Evolutionary conservation across 2,797 vertebrate species (phyloP).

Genomic region (Molossus molossus): DNA sequence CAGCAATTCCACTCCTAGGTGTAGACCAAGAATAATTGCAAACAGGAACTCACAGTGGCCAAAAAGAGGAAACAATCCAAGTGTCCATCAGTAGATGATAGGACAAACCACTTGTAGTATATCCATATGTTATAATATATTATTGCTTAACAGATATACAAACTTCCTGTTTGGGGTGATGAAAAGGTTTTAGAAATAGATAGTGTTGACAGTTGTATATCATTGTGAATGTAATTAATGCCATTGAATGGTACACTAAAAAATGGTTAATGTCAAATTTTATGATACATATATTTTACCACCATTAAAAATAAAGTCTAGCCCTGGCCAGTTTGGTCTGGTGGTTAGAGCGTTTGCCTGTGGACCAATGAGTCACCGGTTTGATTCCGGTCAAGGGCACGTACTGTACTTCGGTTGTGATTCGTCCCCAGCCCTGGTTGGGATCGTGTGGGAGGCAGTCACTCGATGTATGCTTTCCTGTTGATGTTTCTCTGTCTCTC

Average conservation of each 20-base stretch:
- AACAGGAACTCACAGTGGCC: neutral
- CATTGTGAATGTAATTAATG: constrained; percentile 8
- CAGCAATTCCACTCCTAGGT: neutral
- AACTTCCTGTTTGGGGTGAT: neutral
- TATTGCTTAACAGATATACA: neutral
- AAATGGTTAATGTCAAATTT: constrained; percentile 6
- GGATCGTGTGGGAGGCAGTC: too few relatives aligned
- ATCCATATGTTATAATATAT: neutral
- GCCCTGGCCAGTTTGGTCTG: too few relatives aligned
- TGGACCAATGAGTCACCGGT: too few relatives aligned
- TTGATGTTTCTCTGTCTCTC: too few relatives aligned
- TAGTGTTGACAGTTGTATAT: neutral
- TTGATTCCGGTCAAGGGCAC: too few relatives aligned
- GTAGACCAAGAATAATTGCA: neutral
- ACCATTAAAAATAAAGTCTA: neutral
- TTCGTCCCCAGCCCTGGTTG: too few relatives aligned
- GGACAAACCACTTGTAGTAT: neutral
- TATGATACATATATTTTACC: neutral
- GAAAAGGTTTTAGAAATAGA: neutral
- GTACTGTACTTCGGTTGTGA: too few relatives aligned
- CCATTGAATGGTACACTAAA: neutral
- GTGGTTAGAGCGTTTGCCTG: too few relatives aligned
- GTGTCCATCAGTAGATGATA: neutral
- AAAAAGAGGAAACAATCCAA: neutral
- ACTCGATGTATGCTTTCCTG: too few relatives aligned